Conservation (phyloP, 2,113 vertebrate species). For the Mustela nigripes region DNA sequence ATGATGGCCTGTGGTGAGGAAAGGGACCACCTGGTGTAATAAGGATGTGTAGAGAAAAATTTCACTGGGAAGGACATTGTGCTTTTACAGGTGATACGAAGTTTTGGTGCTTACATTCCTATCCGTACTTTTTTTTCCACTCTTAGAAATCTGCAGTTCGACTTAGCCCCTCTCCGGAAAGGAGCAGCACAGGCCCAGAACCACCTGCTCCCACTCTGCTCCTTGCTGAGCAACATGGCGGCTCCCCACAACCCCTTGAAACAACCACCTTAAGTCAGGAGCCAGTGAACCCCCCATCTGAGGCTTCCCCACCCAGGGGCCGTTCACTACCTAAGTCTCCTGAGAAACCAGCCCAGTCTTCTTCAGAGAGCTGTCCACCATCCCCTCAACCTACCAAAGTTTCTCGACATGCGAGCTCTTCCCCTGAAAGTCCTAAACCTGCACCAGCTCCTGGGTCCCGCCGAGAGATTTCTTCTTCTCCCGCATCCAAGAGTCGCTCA, state of each 20-base stretch:
- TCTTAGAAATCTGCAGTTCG: constrained; percentile 81
- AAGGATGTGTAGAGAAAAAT: background rate
- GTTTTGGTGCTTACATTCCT: constrained; percentile 55
- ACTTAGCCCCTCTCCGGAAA: constrained; percentile 82
- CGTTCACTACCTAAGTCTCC: constrained; percentile 81
- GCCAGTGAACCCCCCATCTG: constrained; percentile 76
- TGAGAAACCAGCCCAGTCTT: constrained; percentile 76
- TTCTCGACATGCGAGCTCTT: constrained; percentile 81
- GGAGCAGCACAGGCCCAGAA: constrained; percentile 82
- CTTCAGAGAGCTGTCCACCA: constrained; percentile 79
- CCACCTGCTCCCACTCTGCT: constrained; percentile 78
- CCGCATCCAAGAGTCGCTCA: constrained; percentile 77
- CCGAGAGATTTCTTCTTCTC: constrained; percentile 81
- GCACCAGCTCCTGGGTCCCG: constrained; percentile 66
- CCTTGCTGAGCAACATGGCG: constrained; percentile 80
- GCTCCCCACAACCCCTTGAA: constrained; percentile 76
- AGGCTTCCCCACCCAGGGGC: constrained; percentile 73
- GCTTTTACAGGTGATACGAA: background rate
- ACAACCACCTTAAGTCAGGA: constrained; percentile 78
- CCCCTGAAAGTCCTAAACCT: constrained; percentile 79
- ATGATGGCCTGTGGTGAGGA: background rate
- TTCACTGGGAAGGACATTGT: constrained; percentile 17
- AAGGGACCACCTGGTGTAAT: background rate
- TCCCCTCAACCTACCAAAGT: constrained; percentile 80
- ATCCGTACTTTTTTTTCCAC: constrained; percentile 67